phyloP scores from a whole-genome alignment of 2,797 vertebrate genomes.

The Sebastes wilsoni region DNA sequence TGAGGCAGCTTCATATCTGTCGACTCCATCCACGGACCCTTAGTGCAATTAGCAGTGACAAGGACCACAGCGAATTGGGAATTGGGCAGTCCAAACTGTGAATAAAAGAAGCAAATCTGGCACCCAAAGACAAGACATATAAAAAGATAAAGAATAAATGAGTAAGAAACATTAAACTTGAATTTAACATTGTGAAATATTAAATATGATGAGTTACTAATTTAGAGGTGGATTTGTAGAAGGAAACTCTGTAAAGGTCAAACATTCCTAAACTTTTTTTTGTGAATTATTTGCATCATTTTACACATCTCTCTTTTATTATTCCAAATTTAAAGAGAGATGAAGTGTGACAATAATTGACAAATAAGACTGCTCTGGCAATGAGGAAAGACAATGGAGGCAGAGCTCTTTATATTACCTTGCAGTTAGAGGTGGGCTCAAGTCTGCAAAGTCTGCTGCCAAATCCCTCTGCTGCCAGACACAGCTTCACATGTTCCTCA shows the following conservation, averaged over 20 bases:
- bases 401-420: slow-evolving; percentile 77
- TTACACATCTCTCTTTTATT: not conserved
- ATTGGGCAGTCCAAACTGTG: not conserved
- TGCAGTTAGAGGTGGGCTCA: slow-evolving; percentile 92
- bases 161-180: not conserved
- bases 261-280: not conserved
- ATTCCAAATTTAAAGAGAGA: not conserved
- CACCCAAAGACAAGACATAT: not conserved
- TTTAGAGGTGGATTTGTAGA: not conserved
- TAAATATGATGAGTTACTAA: not conserved
- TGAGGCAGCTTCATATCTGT: not conserved
- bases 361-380: not conserved
- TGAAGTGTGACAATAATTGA: not conserved
- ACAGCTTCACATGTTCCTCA: slow-evolving; percentile 91
- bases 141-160: not conserved
- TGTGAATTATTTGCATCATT: not conserved
- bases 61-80: not conserved
- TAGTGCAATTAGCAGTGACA: not conserved
- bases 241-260: not conserved
- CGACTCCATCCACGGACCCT: not conserved
- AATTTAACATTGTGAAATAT: not conserved
- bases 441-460: slow-evolving; percentile 92
- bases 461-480: slow-evolving; percentile 93
- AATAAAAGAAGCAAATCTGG: not conserved
- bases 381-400: not conserved